phyloP scores from a whole-genome alignment of 2,888 invertebrate species.

The Ochlodes sylvanus region DNA sequence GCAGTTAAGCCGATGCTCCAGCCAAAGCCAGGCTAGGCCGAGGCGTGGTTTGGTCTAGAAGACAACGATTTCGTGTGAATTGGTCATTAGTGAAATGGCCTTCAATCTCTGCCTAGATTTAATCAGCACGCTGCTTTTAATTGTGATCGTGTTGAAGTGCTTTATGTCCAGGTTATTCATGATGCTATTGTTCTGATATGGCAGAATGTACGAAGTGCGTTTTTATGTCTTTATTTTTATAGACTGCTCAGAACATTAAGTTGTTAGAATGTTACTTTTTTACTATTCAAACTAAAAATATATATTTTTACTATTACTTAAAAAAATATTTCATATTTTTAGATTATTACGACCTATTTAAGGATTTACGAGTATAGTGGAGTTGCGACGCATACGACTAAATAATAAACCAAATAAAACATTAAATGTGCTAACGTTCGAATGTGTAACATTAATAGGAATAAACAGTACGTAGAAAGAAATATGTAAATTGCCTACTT shows the following conservation, averaged over 20 bases:
- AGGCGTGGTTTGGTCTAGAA: slow-evolving; percentile 20
- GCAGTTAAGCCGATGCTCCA: background rate
- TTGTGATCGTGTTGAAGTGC: slow-evolving; percentile 36
- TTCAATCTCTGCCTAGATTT: slow-evolving; percentile 30
- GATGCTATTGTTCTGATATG: background rate
- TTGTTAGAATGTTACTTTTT: background rate
- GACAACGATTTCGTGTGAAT: slow-evolving; percentile 34
- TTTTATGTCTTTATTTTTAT: background rate
- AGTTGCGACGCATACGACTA: too few species aligned
- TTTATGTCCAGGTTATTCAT: slow-evolving; percentile 10
- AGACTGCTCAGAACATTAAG: background rate
- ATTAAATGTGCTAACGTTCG: too few species aligned
- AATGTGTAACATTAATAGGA: too few species aligned
- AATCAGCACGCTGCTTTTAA: slow-evolving; percentile 39
- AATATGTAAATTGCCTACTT: too few species aligned
- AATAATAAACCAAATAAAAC: too few species aligned
- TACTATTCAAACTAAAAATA: too few species aligned
- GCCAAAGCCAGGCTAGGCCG: slow-evolving; percentile 23
- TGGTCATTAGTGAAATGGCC: slow-evolving; percentile 35
- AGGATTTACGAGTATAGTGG: too few species aligned
- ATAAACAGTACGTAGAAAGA: too few species aligned
- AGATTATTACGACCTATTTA: too few species aligned
- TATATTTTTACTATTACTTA: too few species aligned
- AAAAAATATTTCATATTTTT: too few species aligned
- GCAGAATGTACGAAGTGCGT: background rate